Conservation (phyloP, 2,888 invertebrate genomes). For the Pyralis farinalis region DNA sequence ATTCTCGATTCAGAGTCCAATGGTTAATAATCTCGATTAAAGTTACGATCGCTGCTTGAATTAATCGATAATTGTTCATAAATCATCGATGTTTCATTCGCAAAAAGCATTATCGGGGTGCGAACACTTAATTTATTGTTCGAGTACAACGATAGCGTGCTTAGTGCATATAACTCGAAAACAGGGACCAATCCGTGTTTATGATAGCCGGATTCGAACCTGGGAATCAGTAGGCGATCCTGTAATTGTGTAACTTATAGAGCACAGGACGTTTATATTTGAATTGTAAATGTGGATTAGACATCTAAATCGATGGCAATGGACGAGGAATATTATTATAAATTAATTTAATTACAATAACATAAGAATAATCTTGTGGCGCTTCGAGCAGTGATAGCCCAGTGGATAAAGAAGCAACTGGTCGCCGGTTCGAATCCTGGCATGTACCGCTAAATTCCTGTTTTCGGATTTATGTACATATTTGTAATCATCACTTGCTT, state of each 20-base stretch:
- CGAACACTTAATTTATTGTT: slow-evolving; percentile 74
- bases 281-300: slow-evolving; percentile 7
- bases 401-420: too few species aligned
- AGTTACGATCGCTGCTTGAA: slow-evolving; percentile 79
- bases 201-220: slow-evolving; percentile 39
- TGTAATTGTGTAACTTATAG: slow-evolving; percentile 61
- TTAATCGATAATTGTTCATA: slow-evolving; percentile 81
- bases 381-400: too few species aligned
- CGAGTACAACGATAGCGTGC: slow-evolving; percentile 67
- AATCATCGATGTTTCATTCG: slow-evolving; percentile 78
- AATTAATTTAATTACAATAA: too few species aligned
- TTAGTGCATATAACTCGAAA: slow-evolving; percentile 62
- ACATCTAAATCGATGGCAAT: slow-evolving; percentile 14
- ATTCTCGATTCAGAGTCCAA: slow-evolving; percentile 45
- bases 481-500: too few species aligned
- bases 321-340: too few species aligned
- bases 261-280: slow-evolving; percentile 1
- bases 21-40: slow-evolving; percentile 72
- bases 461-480: too few species aligned
- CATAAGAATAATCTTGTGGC: too few species aligned
- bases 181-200: slow-evolving; percentile 62
- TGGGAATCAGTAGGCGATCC: slow-evolving; percentile 40
- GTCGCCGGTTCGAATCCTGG: too few species aligned
- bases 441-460: too few species aligned
- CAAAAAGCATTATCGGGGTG: slow-evolving; percentile 76